A percentile compares a stretch with the other conserved stretches of the same genome.
Conservation (phyloP, 1,140 invertebrate species). For the Pseudobourletiella spinata region DNA sequence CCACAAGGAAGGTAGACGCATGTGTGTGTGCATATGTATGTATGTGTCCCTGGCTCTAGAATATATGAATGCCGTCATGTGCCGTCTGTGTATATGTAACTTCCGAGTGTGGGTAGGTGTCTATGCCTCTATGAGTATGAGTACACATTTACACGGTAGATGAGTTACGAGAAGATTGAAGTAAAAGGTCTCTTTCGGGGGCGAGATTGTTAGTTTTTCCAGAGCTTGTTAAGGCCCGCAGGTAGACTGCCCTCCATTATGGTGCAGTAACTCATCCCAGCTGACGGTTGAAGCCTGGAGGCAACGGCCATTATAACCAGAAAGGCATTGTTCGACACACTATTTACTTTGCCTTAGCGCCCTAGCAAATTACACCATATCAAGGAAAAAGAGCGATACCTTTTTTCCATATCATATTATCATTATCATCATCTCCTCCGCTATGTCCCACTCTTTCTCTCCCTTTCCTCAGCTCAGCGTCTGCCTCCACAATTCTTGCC, state of each 20-base stretch:
- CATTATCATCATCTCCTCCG: not conserved
- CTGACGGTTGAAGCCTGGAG: slow-evolving; percentile 32
- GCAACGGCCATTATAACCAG: slow-evolving; percentile 27
- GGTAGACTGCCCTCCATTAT: slow-evolving; percentile 34
- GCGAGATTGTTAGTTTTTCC: slow-evolving; percentile 37
- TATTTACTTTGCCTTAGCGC: slow-evolving; percentile 33
- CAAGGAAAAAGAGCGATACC: slow-evolving; percentile 6
- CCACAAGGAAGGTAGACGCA: too few species aligned
- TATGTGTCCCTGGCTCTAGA: too few species aligned
- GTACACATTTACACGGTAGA: slow-evolving; percentile 1
- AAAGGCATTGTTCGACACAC: slow-evolving; percentile 31
- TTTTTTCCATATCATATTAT: slow-evolving; percentile 3
- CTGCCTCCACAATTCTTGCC: not conserved
- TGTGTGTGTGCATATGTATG: too few species aligned
- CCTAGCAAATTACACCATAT: slow-evolving; percentile 28
- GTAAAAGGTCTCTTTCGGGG: slow-evolving; percentile 31
- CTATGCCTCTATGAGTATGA: too few species aligned
- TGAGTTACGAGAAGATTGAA: slow-evolving; percentile 27
- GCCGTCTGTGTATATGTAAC: too few species aligned
- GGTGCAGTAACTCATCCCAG: slow-evolving; percentile 37
- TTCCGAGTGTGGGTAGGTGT: too few species aligned
- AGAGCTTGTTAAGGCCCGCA: slow-evolving; percentile 35
- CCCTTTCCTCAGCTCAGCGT: too few species aligned
- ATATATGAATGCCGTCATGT: too few species aligned
- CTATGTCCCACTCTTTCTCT: not conserved